These are phyloP conservation scores for Atlantisia rogersi DNA, from an alignment of 2,113 vertebrate species.

Conservation along the genomic window DNA sequence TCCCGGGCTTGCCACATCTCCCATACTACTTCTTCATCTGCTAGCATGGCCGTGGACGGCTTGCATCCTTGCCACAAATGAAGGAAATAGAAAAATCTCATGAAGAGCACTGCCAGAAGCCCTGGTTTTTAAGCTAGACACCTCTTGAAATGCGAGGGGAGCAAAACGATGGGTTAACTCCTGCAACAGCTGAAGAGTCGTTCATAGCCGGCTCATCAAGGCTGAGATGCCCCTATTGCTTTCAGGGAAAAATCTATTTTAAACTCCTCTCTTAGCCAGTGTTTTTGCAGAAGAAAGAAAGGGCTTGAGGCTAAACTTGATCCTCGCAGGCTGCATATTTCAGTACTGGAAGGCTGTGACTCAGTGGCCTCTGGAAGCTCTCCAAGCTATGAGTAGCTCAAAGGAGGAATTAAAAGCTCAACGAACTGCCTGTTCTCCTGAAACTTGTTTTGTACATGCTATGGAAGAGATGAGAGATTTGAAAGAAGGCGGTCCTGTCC, in stretches of 20 bases:
- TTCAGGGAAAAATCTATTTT: background rate
- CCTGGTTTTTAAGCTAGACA: background rate
- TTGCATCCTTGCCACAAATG: background rate
- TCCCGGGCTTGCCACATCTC: background rate
- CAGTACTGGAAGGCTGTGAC: slow-evolving; percentile 26
- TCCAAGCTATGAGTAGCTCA: slow-evolving; percentile 37
- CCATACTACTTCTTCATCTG: background rate
- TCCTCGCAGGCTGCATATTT: slow-evolving; percentile 2
- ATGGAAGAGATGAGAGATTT: slow-evolving; percentile 5
- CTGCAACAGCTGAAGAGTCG: background rate
- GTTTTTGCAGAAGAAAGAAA: background rate
- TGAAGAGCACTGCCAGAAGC: background rate
- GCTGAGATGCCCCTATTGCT: background rate
- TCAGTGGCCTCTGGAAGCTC: slow-evolving; percentile 34
- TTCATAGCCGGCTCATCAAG: background rate
- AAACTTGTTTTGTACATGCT: slow-evolving; percentile 13
- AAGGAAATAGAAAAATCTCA: background rate
- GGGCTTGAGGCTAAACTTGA: slow-evolving; percentile 13
- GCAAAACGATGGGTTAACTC: background rate
- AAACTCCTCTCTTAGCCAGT: background rate
- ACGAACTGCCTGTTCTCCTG: background rate
- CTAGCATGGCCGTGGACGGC: background rate
- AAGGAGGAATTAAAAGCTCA: slow-evolving; percentile 34
- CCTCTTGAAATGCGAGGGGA: background rate
- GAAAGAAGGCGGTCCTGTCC: background rate